A percentile compares a stretch with the other conserved stretches of the same genome.
phyloP scores from a whole-genome alignment of 2,113 vertebrate genomes.

The Platycercus adscitus region DNA sequence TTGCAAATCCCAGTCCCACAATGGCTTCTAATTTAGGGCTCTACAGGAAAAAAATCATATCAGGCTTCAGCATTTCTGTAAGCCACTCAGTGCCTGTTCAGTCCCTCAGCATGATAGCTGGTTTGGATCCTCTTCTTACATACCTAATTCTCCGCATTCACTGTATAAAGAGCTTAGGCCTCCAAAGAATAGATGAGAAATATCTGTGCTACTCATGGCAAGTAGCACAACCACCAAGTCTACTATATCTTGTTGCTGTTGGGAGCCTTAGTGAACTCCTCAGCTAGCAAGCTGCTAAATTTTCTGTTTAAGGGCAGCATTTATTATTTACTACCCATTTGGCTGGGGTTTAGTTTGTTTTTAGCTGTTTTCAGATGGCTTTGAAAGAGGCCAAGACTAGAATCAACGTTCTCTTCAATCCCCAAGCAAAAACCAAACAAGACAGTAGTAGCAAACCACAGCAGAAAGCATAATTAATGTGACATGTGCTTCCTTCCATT shows the following conservation, averaged over 20 bases:
- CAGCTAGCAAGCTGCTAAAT: constrained; percentile 23
- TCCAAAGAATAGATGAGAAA: neutral
- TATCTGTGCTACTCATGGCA: neutral
- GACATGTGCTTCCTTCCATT: neutral
- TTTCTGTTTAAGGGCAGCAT: constrained; percentile 32
- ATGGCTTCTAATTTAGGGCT: neutral
- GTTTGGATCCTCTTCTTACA: neutral
- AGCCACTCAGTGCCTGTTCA: neutral
- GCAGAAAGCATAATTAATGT: constrained; percentile 48
- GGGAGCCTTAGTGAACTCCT: neutral
- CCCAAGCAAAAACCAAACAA: neutral
- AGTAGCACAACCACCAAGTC: neutral
- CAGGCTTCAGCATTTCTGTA: neutral
- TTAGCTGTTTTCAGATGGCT: constrained; percentile 5
- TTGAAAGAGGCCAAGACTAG: constrained; percentile 28
- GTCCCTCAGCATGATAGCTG: neutral
- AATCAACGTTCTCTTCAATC: constrained; percentile 11
- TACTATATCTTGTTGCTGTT: neutral
- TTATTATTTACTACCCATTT: constrained; percentile 51
- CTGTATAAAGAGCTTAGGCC: neutral
- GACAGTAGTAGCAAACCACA: neutral
- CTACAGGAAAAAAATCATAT: neutral
- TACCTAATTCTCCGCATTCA: neutral
- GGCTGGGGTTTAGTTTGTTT: neutral
- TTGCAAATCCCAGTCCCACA: neutral